Base-by-base conservation (phyloP, 2,888 invertebrate species). In the Thysanoteuthis rhombus region DNA sequence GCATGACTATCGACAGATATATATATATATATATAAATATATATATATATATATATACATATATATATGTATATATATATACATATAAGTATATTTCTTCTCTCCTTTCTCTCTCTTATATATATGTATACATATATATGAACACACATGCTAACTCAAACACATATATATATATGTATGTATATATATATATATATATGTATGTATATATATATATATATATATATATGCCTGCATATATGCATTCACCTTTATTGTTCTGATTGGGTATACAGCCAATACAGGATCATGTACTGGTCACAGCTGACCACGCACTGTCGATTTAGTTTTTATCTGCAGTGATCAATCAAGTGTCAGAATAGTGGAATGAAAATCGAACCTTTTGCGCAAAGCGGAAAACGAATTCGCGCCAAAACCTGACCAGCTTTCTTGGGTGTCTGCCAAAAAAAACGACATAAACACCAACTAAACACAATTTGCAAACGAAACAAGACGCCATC, bases 141-240 rank as follows among this genome's bases (percentile, higher is more conserved):
- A 42, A 12, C 42, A 42, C 42, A 42, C 12, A 6, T 42, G 12
- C 42, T 42, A 3, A 42, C 1, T 42, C 42, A 52, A 52, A 52
- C 25, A 52, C 4, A 52, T 52, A 52, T 28, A n/a, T 10, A 32
- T 75, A 32, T 75, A 32, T 75, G 6, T 75, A 32, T 75, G n/a
- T 75, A 75, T n/a, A 75, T n/a, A n/a, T n/a, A n/a, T n/a, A 75
- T 75, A 75, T n/a, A 75, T n/a, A 75, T 75, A 75, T 75, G n/a
- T 75, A n/a, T n/a, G n/a, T 75, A 75, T n/a, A 75, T 75, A 75
- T n/a, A n/a, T 75, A 75, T 75, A 75, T 75, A 75, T 75, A 75
- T 75, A 75, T 75, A 75, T 75, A 75, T n/a, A n/a, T 10, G 12
- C 36, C 10, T 75, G 12, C 36, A 75, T 75, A 12, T n/a, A n/a